These are phyloP conservation scores for Nomada ruficornis DNA, from an alignment of 2,888 invertebrate species.

Conservation along the genomic window DNA sequence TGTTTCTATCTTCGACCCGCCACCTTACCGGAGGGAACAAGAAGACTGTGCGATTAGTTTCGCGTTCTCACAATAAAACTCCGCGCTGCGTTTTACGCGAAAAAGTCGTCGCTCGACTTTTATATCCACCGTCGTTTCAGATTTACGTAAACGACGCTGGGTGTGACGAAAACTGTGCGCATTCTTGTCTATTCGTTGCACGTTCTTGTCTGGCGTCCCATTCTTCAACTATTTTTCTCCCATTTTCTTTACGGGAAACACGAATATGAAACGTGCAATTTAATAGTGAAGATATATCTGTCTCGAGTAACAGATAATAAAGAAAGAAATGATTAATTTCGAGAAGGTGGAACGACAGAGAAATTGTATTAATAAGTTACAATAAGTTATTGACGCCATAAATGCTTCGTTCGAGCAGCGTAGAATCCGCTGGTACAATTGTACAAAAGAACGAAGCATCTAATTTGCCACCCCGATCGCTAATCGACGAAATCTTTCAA, in stretches of 20 bases:
- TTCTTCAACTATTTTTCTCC: conserved; percentile 36
- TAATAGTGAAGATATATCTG: no score
- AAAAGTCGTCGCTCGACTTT: conserved; percentile 39
- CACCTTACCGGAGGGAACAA: neutral
- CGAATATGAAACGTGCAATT: neutral
- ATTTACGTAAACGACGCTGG: conserved; percentile 25
- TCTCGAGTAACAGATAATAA: no score
- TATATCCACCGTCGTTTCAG: conserved; percentile 19
- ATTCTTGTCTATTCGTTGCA: conserved; percentile 56
- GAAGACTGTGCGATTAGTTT: conserved; percentile 44
- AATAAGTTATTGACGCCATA: no score
- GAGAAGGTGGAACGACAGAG: no score
- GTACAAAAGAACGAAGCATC: no score
- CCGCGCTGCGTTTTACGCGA: neutral
- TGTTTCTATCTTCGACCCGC: neutral
- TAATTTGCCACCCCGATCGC: no score
- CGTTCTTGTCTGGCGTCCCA: conserved; percentile 59
- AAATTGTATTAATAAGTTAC: no score
- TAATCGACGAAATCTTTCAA: no score
- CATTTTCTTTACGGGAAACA: conserved; percentile 17
- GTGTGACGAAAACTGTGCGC: conserved; percentile 5
- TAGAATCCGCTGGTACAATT: no score
- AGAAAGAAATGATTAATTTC: no score
- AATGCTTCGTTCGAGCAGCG: no score
- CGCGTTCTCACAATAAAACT: conserved; percentile 47